phyloP scores from a whole-genome alignment of 2,797 vertebrate genomes.

The Parauchenoglanis ngamensis region DNA sequence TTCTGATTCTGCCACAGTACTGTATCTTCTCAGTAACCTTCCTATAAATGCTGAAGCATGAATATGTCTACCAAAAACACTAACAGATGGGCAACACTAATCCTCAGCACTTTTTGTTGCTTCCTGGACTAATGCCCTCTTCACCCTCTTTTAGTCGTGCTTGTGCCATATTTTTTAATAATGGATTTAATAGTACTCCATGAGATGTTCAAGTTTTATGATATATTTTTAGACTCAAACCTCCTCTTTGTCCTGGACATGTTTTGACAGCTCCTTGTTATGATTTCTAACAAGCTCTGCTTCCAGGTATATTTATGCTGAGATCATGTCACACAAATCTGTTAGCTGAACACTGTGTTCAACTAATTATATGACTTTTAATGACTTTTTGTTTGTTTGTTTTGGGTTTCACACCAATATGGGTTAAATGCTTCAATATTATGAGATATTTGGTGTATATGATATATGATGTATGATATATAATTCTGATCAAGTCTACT shows the following conservation, averaged over 20 bases:
- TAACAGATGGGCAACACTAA: background rate
- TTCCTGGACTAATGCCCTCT: background rate
- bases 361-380: background rate
- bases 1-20: background rate
- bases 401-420: background rate
- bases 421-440: background rate
- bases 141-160: background rate
- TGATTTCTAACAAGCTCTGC: background rate
- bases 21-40: background rate
- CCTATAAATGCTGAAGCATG: background rate
- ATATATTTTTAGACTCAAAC: background rate
- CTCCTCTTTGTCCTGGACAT: background rate
- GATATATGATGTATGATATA: background rate
- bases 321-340: background rate
- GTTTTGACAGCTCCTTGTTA: background rate
- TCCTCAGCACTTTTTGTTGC: background rate
- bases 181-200: background rate
- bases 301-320: background rate
- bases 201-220: background rate
- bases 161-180: background rate
- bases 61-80: background rate
- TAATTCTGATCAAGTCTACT: background rate
- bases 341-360: background rate
- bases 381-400: too few species aligned
- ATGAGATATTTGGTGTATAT: background rate